phyloP scores from a whole-genome alignment of 1,140 invertebrate species.

The Brachionus angularis region DNA sequence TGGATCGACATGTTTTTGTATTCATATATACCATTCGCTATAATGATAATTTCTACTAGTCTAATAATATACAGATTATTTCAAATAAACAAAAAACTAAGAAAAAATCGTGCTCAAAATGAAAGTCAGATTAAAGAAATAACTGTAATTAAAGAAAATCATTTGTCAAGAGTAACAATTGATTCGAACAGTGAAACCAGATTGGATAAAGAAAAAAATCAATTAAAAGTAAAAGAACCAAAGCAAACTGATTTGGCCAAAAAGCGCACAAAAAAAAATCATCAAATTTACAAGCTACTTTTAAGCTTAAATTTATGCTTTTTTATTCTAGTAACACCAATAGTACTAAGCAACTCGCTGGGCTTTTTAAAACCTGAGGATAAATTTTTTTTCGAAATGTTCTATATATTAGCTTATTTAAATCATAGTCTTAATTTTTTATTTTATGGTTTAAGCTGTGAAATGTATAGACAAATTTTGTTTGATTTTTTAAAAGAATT shows the following conservation, averaged over 20 bases:
- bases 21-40: constrained; percentile 28
- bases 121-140: background rate
- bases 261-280: constrained; percentile 25
- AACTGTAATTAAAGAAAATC: background rate
- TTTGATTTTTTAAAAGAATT: constrained; percentile 1
- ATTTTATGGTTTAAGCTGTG: constrained; percentile 37
- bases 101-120: background rate
- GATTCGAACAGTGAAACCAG: background rate
- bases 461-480: constrained; percentile 34
- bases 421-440: constrained; percentile 43
- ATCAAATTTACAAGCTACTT: constrained; percentile 35
- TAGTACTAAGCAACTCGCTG: constrained; percentile 26
- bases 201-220: background rate
- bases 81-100: constrained; percentile 3
- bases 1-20: constrained; percentile 43
- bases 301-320: constrained; percentile 35
- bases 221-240: constrained; percentile 8
- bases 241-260: constrained; percentile 24
- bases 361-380: background rate
- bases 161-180: too few relatives aligned
- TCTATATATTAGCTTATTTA: constrained; percentile 34
- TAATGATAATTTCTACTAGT: constrained; percentile 35
- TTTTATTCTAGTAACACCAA: constrained; percentile 38
- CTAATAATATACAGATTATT: constrained; percentile 33
- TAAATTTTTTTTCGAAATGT: constrained; percentile 2